Base-by-base conservation (phyloP, 2,888 invertebrate species). In the Fissipunctia ypsillon region DNA sequence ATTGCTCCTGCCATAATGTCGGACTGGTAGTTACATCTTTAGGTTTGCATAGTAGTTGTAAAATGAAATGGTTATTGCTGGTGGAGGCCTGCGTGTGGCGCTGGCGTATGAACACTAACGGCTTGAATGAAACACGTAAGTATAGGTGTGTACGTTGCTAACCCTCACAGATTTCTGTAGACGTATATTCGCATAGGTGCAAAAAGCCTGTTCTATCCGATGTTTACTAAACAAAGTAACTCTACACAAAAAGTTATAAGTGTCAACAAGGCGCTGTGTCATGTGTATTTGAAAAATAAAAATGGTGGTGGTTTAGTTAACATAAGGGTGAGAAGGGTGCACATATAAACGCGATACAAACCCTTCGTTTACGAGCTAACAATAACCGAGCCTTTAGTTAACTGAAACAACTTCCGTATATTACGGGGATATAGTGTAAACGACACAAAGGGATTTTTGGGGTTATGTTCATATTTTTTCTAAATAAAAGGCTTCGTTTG, bases 11-110 rank as follows among this genome's bases (percentile, higher is more conserved):
- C 48, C 65, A 64, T 74, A 25, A 71, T 57, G 56, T 50, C 31
- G 35, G 57, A 38, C 3, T 60, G 71, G 52, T 69, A 60, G 60
- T 73, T 31, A 67, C 60, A 73, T 56, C 22, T 82, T 81, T 71
- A 69, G 69, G 57, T 60, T 75, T 69, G 70, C 75, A 72, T 54
- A 72, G 45, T 52, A 56, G 74, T 72, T 72, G 66, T 78, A 72
- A 81, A 81, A 82, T 65, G 56, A 69, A 69, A 81, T 78, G 60
- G 71, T 72, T 78, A 75, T 68, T 63, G 65, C 61, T 16, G 48
- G 48, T 22, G 54, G 54, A 69, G 45, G 60, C 48, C 48, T 61
- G 73, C 38, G 64, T 69, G 73, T 68, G 69, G 77, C 56, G 54
- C 31, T 64, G 72, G 81, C 52, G 54, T 19, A 43, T 35, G 60